Percentiles rank a stretch among this genome's conserved stretches.
Conservation (phyloP, 1,140 invertebrate species). For the Megalopta genalis region DNA sequence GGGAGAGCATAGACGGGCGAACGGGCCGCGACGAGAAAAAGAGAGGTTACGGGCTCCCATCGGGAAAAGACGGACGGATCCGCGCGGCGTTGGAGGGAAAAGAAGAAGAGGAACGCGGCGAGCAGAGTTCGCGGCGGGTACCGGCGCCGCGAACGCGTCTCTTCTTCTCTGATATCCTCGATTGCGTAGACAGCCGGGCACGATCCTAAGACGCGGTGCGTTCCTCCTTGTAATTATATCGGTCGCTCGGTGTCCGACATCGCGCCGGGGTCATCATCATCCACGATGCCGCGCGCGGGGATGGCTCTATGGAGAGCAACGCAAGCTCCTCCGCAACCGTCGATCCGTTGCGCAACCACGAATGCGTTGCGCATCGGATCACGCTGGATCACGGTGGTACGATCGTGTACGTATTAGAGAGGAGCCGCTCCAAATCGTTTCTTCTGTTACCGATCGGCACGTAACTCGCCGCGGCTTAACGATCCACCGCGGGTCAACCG, state of each 20-base stretch:
- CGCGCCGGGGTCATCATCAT: conserved; percentile 37
- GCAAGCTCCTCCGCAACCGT: conserved; percentile 40
- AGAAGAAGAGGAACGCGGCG: conserved; percentile 13
- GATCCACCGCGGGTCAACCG: conserved; percentile 51
- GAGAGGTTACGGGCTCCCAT: no score
- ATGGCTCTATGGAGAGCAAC: conserved; percentile 52
- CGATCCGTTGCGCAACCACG: conserved; percentile 49
- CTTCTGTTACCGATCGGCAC: conserved; percentile 51
- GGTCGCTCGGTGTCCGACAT: conserved; percentile 39
- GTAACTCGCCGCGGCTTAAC: conserved; percentile 55
- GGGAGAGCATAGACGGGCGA: conserved; percentile 1
- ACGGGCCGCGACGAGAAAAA: no score
- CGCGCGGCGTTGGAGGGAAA: background rate
- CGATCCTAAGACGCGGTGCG: conserved; percentile 1
- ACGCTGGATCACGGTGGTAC: background rate
- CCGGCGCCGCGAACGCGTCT: background rate
- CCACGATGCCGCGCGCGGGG: no score
- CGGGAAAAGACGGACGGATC: conserved; percentile 30
- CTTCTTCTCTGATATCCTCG: conserved; percentile 20
- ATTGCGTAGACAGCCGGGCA: conserved; percentile 24
- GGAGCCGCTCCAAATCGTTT: conserved; percentile 49
- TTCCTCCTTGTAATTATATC: conserved; percentile 62
- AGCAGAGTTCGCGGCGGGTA: background rate
- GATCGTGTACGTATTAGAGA: conserved; percentile 17
- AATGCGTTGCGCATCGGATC: conserved; percentile 52